Percentiles rank a stretch among this genome's conserved stretches.
phyloP scores from a whole-genome alignment of 2,113 vertebrate species.

The Tenebrosternarchus preto region DNA sequence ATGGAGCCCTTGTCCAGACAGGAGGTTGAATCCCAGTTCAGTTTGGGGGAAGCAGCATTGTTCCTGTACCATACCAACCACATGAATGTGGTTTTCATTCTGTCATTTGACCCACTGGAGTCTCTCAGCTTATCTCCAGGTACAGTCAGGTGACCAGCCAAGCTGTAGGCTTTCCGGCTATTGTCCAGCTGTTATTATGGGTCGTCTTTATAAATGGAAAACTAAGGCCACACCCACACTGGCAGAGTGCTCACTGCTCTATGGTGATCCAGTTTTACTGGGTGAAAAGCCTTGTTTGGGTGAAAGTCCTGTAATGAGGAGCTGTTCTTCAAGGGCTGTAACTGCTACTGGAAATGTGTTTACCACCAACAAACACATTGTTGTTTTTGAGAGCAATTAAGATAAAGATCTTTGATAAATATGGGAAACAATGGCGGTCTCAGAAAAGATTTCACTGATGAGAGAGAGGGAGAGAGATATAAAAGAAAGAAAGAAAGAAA shows the following conservation, averaged over 20 bases:
- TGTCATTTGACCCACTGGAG: background rate
- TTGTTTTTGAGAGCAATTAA: slow-evolving; percentile 56
- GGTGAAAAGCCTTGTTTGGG: slow-evolving; percentile 20
- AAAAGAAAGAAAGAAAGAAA: slow-evolving; percentile 4
- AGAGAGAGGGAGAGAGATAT: slow-evolving; percentile 11
- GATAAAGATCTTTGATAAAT: slow-evolving; percentile 46
- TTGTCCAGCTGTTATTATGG: slow-evolving; percentile 47
- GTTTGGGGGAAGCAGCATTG: no score
- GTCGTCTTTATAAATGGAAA: background rate
- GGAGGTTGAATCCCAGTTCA: no score
- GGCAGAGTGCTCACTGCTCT: slow-evolving; percentile 19
- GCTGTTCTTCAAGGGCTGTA: slow-evolving; percentile 35
- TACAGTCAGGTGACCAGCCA: slow-evolving; percentile 43
- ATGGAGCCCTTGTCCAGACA: no score
- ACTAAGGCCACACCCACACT: background rate
- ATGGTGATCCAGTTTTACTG: slow-evolving; percentile 11
- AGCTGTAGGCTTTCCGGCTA: slow-evolving; percentile 50
- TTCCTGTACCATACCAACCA: background rate
- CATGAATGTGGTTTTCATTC: background rate
- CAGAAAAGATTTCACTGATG: background rate
- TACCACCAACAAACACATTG: slow-evolving; percentile 35
- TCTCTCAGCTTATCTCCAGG: slow-evolving; percentile 51
- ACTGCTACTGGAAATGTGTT: slow-evolving; percentile 30
- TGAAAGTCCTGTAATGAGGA: slow-evolving; percentile 39
- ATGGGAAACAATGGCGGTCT: slow-evolving; percentile 38